Base-by-base conservation (phyloP, 2,888 invertebrate genomes). In the Cordilura impudica region DNA sequence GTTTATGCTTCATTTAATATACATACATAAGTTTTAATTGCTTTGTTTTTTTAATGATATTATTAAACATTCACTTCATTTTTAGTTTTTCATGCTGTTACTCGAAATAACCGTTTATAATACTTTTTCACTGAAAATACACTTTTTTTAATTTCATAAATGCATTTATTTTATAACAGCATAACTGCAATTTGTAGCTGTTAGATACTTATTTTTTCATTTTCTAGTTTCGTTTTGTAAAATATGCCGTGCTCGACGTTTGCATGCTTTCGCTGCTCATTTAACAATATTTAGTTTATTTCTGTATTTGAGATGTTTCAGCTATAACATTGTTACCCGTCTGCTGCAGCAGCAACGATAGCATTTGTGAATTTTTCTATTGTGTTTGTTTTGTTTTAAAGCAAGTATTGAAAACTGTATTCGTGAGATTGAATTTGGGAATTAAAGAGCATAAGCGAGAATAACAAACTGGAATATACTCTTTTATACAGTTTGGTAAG, bases 251-350 rank as follows among this genome's bases (percentile, higher is more conserved):
- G 1, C 29, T 12, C 26, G 5, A 79, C 78, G 74, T 79, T 51
- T 6, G 66, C 74, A 79, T 66, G 61, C 79, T 71, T 75, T 71
- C 66, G 65, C 70, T 78, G 66, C 75, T 75, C 71, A 51, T 75
- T 75, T 71, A 79, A 74, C 70, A 74, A 71, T 71, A 60, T 66
- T 26, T 61, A 16, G 26, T 53, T 63, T 39, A 54, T 56, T 29
- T 58, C 65, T 56, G 49, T 71, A 66, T 66, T 66, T 39, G 58
- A 69, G 69, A 49, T 63, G 19, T 18, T 61, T 19, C 39, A 61
- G 56, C 49, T 72, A 23, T 47, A 54, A 54, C 16, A 18, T 16
- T 14, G 29, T 35, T 16, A n/a, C 35, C 35, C 14, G 23, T 35
- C 23, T 35, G n/a, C 8, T 0, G 53, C 35, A 14, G 45, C 45